These are phyloP conservation scores for Ceratina calcarata DNA, from an alignment of 1,140 invertebrate genomes.

Conservation along the genomic window DNA sequence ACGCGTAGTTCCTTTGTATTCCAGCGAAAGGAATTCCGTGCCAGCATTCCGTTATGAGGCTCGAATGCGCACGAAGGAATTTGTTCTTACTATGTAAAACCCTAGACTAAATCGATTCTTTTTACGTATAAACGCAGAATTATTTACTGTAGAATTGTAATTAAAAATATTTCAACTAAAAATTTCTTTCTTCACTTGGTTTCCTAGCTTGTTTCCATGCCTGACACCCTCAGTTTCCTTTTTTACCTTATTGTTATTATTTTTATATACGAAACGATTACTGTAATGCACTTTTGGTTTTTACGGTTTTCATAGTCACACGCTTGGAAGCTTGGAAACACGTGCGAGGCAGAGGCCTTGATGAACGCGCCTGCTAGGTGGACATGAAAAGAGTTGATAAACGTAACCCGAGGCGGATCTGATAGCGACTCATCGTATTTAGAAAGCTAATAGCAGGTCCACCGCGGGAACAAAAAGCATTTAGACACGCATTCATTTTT, in stretches of 20 bases:
- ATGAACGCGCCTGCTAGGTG: neutral
- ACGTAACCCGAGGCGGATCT: constrained; percentile 25
- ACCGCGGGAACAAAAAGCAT: neutral
- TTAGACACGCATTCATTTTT: constrained; percentile 24
- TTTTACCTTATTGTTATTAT: too few species aligned
- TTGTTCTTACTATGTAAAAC: constrained; percentile 4
- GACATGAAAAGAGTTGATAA: constrained; percentile 21
- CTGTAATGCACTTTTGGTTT: neutral
- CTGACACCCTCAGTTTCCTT: too few species aligned
- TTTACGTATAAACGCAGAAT: neutral
- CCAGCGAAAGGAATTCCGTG: constrained; percentile 18
- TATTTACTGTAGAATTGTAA: neutral
- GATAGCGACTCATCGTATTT: constrained; percentile 17
- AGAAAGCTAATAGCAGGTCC: constrained; percentile 4
- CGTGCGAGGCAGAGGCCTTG: neutral
- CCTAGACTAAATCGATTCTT: neutral
- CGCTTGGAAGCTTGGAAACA: neutral
- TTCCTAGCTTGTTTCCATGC: too few species aligned
- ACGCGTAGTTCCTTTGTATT: constrained; percentile 19
- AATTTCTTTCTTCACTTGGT: too few species aligned
- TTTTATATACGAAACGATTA: neutral
- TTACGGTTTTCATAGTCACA: neutral
- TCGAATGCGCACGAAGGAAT: constrained; percentile 25
- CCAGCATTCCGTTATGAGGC: constrained; percentile 30
- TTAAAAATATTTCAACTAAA: too few species aligned